Percentiles rank a stretch among this genome's conserved stretches.
These are phyloP conservation scores for Plagiodera versicolora DNA, from an alignment of 2,888 invertebrate species.

Conservation along the genomic window DNA sequence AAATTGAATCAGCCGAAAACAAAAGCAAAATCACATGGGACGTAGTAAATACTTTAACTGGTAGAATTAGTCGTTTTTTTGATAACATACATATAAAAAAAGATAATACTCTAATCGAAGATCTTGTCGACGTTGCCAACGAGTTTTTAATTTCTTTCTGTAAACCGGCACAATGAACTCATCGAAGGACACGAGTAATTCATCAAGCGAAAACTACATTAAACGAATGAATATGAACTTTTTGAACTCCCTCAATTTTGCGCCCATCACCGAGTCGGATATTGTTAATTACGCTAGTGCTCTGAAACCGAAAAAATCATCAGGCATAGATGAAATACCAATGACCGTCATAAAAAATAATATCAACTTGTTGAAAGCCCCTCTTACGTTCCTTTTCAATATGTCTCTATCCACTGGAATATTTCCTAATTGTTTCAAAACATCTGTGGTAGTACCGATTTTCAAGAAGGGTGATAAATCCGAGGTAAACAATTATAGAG, in stretches of 20 bases:
- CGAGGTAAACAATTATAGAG: background rate
- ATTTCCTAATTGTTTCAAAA: background rate
- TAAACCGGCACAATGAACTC: background rate
- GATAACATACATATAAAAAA: background rate
- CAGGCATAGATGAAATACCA: too few relatives aligned
- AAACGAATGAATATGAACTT: too few relatives aligned
- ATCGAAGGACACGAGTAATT: background rate
- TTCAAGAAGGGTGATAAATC: background rate
- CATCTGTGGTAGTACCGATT: background rate
- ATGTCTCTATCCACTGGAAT: background rate
- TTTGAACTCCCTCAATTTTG: too few relatives aligned
- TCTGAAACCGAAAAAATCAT: too few relatives aligned
- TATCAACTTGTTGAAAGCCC: background rate
- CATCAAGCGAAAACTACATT: too few relatives aligned
- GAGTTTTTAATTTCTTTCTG: constrained; percentile 14
- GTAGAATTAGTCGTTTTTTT: background rate
- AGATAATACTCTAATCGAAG: background rate
- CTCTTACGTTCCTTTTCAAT: background rate
- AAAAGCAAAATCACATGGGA: background rate
- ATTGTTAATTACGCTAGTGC: too few relatives aligned
- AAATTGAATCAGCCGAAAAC: background rate
- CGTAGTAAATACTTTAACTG: background rate
- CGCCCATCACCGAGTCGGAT: background rate
- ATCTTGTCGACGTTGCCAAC: background rate
- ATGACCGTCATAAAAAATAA: too few relatives aligned